A percentile compares a stretch with the other conserved stretches of the same genome.
Conservation (phyloP, 1,140 invertebrate species). For the Brachionus koreanus region DNA sequence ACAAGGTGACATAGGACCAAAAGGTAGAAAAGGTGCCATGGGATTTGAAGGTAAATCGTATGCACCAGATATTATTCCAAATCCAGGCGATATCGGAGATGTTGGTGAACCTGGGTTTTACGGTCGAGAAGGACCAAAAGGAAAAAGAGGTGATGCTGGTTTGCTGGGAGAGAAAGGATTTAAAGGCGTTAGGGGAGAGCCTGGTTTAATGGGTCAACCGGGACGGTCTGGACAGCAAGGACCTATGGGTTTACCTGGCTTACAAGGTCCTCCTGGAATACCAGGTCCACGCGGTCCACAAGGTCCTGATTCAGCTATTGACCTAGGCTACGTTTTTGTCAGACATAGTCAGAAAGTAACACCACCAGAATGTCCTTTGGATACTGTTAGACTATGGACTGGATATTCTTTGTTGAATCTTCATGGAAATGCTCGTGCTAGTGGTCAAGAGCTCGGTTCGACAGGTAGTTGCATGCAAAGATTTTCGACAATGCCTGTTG, state of each 20-base stretch:
- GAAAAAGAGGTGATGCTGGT: neutral
- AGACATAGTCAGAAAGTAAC: slow-evolving; percentile 80
- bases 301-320: slow-evolving; percentile 33
- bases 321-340: slow-evolving; percentile 36
- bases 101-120: slow-evolving; percentile 29
- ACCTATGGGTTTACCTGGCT: neutral
- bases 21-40: neutral
- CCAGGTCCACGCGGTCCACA: slow-evolving; percentile 12
- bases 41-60: neutral
- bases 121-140: slow-evolving; percentile 37
- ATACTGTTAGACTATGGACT: slow-evolving; percentile 81
- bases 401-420: slow-evolving; percentile 79
- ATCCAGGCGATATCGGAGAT: neutral
- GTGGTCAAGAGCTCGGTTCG: slow-evolving; percentile 45
- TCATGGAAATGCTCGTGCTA: slow-evolving; percentile 41
- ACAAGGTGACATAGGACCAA: neutral
- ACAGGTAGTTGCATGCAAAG: slow-evolving; percentile 55
- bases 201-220: slow-evolving; percentile 46
- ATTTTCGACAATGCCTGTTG: slow-evolving; percentile 58
- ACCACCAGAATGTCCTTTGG: slow-evolving; percentile 77
- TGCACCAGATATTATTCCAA: neutral
- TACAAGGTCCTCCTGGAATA: neutral
- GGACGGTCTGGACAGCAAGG: slow-evolving; percentile 56
- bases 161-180: neutral
- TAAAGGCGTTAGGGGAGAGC: neutral